Evolutionary conservation across 2,113 vertebrate genomes (phyloP).

Genomic region (Salvator merianae): DNA sequence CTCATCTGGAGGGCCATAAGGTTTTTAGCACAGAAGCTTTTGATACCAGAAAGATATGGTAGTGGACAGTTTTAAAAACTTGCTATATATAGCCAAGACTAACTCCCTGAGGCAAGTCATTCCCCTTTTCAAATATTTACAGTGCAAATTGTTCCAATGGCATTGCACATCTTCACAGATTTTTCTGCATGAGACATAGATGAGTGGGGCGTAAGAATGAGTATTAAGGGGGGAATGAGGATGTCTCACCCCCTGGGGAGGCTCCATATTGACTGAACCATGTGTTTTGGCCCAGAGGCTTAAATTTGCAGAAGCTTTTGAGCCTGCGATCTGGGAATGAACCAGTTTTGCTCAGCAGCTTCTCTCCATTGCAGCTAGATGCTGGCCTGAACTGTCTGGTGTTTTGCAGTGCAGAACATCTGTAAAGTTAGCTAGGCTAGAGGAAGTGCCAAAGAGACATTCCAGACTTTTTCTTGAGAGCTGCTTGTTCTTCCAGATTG

Average conservation of each 20-base stretch:
- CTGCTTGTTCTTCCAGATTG: constrained; percentile 15
- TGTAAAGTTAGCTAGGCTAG: background rate
- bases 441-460: constrained; percentile 11
- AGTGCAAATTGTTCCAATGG: background rate
- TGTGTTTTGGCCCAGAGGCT: background rate
- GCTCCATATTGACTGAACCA: background rate
- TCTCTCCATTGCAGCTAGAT: background rate
- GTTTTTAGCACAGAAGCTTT: too few relatives aligned
- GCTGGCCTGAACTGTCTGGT: background rate
- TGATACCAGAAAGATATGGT: too few relatives aligned
- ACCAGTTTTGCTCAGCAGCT: background rate
- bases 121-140: background rate
- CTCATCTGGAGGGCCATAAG: too few relatives aligned
- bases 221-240: background rate
- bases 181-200: too few relatives aligned
- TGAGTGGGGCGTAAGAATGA: background rate
- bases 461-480: constrained; percentile 14
- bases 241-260: background rate
- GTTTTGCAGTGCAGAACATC: constrained; percentile 27
- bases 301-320: background rate
- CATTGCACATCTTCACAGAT: background rate
- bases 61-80: too few relatives aligned
- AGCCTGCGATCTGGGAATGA: background rate
- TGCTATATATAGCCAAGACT: too few relatives aligned
- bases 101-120: background rate